A percentile compares a stretch with the other conserved stretches of the same genome.
phyloP scores from a whole-genome alignment of 2,797 vertebrate genomes.

The Momotus momota region DNA sequence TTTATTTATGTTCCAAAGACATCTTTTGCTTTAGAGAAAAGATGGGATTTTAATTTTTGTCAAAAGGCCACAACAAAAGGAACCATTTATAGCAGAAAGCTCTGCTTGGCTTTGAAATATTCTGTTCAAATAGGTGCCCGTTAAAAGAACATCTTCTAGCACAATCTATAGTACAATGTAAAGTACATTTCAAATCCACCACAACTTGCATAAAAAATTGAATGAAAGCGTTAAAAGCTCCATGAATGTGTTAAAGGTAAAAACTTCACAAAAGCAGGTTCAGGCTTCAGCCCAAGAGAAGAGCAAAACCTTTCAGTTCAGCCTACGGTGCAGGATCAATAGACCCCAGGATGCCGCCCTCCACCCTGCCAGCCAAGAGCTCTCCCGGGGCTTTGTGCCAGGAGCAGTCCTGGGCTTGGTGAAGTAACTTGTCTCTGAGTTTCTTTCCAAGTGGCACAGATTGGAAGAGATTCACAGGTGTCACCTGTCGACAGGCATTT shows the following conservation, averaged over 20 bases:
- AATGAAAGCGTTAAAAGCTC: neutral
- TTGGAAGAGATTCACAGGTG: rapidly evolving
- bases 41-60: slow-evolving; percentile 55
- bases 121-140: neutral
- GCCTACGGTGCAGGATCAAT: rapidly evolving
- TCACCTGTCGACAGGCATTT: rapidly evolving
- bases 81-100: slow-evolving; percentile 31
- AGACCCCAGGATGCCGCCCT: neutral
- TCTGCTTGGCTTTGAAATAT: slow-evolving; percentile 32
- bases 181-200: neutral
- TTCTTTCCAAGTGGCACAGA: neutral
- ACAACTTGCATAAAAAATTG: neutral
- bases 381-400: neutral
- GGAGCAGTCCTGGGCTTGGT: neutral
- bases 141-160: neutral
- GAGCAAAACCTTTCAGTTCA: neutral
- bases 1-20: slow-evolving; percentile 54
- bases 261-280: neutral
- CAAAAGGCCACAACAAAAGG: slow-evolving; percentile 53
- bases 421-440: rapidly evolving
- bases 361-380: neutral
- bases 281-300: neutral
- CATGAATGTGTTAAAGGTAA: neutral
- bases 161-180: neutral
- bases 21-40: slow-evolving; percentile 10